Conservation (phyloP, 2,888 invertebrate species). For the Lepetodrilus schrolli region DNA sequence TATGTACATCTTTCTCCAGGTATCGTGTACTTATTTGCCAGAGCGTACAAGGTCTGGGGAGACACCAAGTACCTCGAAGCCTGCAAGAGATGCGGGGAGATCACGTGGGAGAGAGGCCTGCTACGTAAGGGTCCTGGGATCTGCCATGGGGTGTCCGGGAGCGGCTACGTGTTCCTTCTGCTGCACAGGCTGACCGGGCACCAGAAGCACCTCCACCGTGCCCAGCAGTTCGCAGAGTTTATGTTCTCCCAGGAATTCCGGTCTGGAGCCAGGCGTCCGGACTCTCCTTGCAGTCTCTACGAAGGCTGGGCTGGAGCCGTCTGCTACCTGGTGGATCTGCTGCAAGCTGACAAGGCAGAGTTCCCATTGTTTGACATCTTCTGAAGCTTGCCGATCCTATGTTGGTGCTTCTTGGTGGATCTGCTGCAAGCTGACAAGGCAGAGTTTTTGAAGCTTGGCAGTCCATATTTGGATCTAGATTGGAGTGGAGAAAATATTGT, state of each 20-base stretch:
- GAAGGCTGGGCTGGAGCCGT: constrained; percentile 91
- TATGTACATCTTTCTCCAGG: constrained; percentile 75
- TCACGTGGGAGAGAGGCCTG: constrained; percentile 89
- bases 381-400: constrained; percentile 74
- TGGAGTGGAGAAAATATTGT: too few relatives aligned
- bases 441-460: constrained; percentile 88
- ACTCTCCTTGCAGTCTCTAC: constrained; percentile 87
- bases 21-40: constrained; percentile 86
- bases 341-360: constrained; percentile 83
- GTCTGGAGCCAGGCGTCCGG: constrained; percentile 83
- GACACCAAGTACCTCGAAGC: constrained; percentile 84
- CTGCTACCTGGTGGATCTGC: constrained; percentile 86
- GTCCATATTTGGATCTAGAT: too few relatives aligned
- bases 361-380: constrained; percentile 88
- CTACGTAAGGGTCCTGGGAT: constrained; percentile 91
- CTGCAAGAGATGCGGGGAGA: constrained; percentile 82
- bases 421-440: constrained; percentile 83
- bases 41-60: constrained; percentile 84
- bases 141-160: constrained; percentile 83
- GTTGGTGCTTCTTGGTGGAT: constrained; percentile 88
- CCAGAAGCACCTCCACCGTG: constrained; percentile 82
- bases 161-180: constrained; percentile 76
- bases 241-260: constrained; percentile 76
- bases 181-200: constrained; percentile 85
- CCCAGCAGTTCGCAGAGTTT: constrained; percentile 85